phyloP scores from a whole-genome alignment of 2,113 vertebrate genomes.

The Salvelinus alpinus region DNA sequence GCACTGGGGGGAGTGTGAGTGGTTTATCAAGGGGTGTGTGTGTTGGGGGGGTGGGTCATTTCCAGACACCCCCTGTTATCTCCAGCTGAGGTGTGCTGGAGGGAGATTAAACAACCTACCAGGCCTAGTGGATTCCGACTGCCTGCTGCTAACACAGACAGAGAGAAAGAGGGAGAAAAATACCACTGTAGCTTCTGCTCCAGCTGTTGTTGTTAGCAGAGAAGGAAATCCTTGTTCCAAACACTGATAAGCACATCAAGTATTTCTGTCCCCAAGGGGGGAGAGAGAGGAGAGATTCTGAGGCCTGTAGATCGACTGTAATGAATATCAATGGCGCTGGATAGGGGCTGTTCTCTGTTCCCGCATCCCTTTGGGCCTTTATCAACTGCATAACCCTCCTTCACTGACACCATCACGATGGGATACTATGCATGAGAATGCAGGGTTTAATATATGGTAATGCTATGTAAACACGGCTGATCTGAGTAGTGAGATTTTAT shows the following conservation, averaged over 20 bases:
- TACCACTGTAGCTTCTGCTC: slow-evolving; percentile 49
- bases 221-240: slow-evolving; percentile 71
- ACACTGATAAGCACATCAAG: slow-evolving; percentile 72
- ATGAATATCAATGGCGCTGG: slow-evolving; percentile 70
- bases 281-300: slow-evolving; percentile 47
- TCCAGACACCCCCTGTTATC: slow-evolving; percentile 63
- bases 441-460: slow-evolving; percentile 73
- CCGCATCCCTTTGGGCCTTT: slow-evolving; percentile 59
- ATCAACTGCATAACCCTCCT: slow-evolving; percentile 42
- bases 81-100: slow-evolving; percentile 54
- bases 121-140: slow-evolving; percentile 56
- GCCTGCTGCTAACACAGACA: slow-evolving; percentile 35
- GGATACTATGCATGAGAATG: slow-evolving; percentile 68
- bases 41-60: slow-evolving; percentile 48
- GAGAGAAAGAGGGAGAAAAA: slow-evolving; percentile 40
- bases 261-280: slow-evolving; percentile 68
- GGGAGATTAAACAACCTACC: slow-evolving; percentile 63
- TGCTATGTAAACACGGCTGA: slow-evolving; percentile 74
- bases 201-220: slow-evolving; percentile 68
- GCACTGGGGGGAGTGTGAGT: slow-evolving; percentile 40
- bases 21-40: neutral
- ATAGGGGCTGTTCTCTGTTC: slow-evolving; percentile 41
- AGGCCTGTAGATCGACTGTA: slow-evolving; percentile 66
- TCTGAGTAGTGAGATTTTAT: slow-evolving; percentile 57
- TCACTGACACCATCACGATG: slow-evolving; percentile 55